Conservation (phyloP, 2,797 vertebrate genomes). For the Tolypeutes matacus region DNA sequence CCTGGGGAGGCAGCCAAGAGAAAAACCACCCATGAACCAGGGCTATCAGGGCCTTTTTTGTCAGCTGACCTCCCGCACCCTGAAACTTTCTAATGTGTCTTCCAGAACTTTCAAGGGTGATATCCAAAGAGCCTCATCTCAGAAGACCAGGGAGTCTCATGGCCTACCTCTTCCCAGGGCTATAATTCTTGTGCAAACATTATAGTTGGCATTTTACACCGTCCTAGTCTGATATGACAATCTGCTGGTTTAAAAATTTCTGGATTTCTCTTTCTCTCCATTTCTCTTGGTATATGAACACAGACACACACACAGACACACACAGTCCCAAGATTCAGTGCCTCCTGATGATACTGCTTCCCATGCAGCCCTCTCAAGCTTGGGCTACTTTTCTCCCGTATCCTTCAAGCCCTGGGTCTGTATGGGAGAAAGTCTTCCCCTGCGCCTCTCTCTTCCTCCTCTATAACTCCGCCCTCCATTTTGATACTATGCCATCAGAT, state of each 20-base stretch:
- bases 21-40: neutral
- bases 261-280: neutral
- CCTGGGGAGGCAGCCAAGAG: neutral
- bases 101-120: neutral
- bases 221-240: neutral
- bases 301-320: neutral
- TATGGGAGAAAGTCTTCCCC: neutral
- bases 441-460: neutral
- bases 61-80: neutral
- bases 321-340: too few species aligned
- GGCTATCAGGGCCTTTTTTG: neutral
- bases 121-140: neutral
- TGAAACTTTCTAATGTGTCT: neutral
- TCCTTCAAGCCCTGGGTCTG: neutral
- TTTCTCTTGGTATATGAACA: neutral
- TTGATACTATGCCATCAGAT: neutral
- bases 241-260: neutral
- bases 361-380: neutral
- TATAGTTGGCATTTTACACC: neutral
- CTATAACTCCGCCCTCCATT: rapidly evolving
- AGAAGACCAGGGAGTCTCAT: neutral
- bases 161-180: neutral
- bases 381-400: neutral
- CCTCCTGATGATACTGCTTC: neutral
- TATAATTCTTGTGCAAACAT: neutral